Percentiles rank a stretch among this genome's conserved stretches.
These are phyloP conservation scores for Atta texana DNA, from an alignment of 1,140 invertebrate genomes.

Conservation along the genomic window DNA sequence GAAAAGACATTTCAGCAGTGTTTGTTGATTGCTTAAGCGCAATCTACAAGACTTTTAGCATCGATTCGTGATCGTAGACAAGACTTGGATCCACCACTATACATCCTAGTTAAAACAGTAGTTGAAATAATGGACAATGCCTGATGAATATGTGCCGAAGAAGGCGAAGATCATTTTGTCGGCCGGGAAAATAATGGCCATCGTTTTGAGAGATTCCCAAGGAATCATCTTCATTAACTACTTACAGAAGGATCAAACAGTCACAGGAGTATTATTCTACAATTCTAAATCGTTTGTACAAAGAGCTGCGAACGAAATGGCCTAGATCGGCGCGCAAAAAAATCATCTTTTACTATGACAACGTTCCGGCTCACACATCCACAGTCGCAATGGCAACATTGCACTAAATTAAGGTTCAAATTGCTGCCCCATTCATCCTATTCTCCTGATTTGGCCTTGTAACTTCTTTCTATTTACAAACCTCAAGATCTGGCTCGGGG, in stretches of 20 bases:
- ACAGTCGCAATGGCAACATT: neutral
- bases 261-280: too few species aligned
- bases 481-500: neutral
- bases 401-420: neutral
- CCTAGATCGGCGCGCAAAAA: too few species aligned
- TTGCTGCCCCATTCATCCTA: neutral
- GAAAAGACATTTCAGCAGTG: neutral
- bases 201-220: neutral
- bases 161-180: neutral
- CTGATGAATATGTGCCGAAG: neutral
- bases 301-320: too few species aligned
- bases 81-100: neutral
- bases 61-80: neutral
- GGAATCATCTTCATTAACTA: neutral
- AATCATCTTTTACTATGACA: too few species aligned
- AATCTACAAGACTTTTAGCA: neutral
- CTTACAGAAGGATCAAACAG: neutral
- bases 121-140: neutral
- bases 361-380: neutral
- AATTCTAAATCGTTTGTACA: too few species aligned
- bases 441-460: neutral
- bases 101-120: neutral
- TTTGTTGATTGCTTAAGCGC: neutral
- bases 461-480: slow-evolving; percentile 6
- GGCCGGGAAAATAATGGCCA: neutral